Evolutionary conservation across 2,113 vertebrate species (phyloP).

Genomic region (Azemiops feae): DNA sequence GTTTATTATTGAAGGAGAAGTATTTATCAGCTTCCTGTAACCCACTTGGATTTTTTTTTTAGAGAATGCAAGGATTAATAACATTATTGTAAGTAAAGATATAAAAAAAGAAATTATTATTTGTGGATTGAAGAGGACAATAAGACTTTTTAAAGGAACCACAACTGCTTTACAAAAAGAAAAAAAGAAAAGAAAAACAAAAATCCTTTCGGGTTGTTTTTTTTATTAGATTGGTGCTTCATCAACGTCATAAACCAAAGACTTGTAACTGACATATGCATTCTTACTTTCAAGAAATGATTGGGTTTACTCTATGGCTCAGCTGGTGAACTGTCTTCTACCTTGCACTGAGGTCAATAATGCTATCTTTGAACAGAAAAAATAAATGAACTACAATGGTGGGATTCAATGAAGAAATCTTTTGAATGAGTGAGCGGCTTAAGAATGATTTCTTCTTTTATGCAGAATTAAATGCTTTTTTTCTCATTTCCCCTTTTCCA

Average conservation of each 20-base stretch:
- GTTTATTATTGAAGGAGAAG: too few relatives aligned
- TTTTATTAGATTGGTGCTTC: neutral
- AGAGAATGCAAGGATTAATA: too few relatives aligned
- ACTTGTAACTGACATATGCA: neutral
- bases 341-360: neutral
- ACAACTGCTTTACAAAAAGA: too few relatives aligned
- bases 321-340: neutral
- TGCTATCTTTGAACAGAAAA: neutral
- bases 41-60: too few relatives aligned
- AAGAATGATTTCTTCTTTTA: neutral
- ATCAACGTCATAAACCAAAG: neutral
- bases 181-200: too few relatives aligned
- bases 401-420: neutral
- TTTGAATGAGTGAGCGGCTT: neutral
- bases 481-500: neutral
- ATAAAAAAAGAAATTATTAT: too few relatives aligned
- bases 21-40: too few relatives aligned
- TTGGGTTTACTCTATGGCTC: neutral
- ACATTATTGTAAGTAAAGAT: too few relatives aligned
- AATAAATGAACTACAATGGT: neutral
- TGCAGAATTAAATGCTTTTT: neutral
- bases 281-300: neutral
- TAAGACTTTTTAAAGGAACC: too few relatives aligned
- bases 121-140: too few relatives aligned
- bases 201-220: neutral